Percentiles rank a stretch among this genome's conserved stretches.
These are phyloP conservation scores for Carduelis carduelis DNA, from an alignment of 2,797 vertebrate species.

Conservation along the genomic window DNA sequence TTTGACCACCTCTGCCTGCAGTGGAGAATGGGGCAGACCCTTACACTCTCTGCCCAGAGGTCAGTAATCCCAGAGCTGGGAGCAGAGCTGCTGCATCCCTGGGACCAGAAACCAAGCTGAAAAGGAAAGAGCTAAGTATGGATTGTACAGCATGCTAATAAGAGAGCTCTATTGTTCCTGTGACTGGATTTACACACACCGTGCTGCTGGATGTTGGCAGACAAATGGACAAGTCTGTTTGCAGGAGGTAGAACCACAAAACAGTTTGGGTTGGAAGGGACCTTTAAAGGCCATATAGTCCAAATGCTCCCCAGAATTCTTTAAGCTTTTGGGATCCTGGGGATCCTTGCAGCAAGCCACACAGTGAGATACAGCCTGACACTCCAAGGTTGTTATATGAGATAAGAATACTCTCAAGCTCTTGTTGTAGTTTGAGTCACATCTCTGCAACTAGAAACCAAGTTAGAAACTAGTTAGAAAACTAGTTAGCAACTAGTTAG, in stretches of 20 bases:
- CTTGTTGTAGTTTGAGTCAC: background rate
- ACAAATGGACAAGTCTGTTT: background rate
- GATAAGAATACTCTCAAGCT: background rate
- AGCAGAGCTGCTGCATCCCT: background rate
- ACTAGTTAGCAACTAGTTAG: too few relatives aligned
- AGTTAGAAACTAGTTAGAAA: too few relatives aligned
- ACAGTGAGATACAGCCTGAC: background rate
- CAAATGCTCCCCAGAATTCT: fast-evolving
- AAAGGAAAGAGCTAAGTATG: background rate
- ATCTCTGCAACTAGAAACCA: background rate
- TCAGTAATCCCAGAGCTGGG: background rate
- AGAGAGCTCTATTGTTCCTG: background rate
- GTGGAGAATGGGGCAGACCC: background rate
- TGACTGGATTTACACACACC: background rate
- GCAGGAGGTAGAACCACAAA: background rate
- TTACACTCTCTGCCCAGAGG: background rate
- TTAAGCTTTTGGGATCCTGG: background rate
- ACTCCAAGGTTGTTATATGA: background rate
- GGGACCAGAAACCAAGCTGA: background rate
- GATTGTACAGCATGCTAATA: background rate
- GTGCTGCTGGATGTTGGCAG: background rate
- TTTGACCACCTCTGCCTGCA: fast-evolving
- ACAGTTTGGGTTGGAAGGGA: background rate
- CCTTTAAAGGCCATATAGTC: background rate
- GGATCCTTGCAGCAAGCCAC: background rate